phyloP scores from a whole-genome alignment of 1,140 invertebrate genomes.

The Batillaria attramentaria region DNA sequence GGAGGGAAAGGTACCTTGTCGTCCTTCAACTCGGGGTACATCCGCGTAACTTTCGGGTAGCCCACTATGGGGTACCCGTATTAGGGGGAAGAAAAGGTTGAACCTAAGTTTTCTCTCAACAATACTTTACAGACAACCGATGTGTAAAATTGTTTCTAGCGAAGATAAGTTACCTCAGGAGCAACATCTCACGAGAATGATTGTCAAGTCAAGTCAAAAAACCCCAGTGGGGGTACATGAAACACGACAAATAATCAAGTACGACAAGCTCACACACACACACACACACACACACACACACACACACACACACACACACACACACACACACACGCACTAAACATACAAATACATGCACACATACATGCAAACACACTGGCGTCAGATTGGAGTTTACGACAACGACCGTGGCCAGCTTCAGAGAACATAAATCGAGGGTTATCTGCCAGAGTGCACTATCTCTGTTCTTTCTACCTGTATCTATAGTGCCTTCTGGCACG shows the following conservation, averaged over 20 bases:
- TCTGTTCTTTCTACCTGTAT: no score
- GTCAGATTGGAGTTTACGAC: no score
- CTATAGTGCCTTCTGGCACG: no score
- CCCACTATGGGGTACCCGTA: neutral
- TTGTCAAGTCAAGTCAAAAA: neutral
- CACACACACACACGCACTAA: constrained; percentile 16
- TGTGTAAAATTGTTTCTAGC: neutral
- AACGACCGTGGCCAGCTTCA: no score
- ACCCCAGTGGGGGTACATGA: neutral
- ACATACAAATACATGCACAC: neutral
- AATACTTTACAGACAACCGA: neutral
- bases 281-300: constrained; percentile 24
- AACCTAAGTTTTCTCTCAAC: neutral
- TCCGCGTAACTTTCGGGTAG: neutral
- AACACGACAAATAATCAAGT: neutral
- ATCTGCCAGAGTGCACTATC: no score
- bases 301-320: constrained; percentile 23
- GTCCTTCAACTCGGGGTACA: neutral
- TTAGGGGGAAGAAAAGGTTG: neutral
- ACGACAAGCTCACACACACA: neutral
- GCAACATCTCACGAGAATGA: neutral
- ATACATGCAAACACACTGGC: neutral
- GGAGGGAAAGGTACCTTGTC: neutral
- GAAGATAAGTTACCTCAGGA: neutral
- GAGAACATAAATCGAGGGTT: no score